Evolutionary conservation across 1,140 invertebrate species (phyloP).

Genomic region (Stegodyphus mimosarum): DNA sequence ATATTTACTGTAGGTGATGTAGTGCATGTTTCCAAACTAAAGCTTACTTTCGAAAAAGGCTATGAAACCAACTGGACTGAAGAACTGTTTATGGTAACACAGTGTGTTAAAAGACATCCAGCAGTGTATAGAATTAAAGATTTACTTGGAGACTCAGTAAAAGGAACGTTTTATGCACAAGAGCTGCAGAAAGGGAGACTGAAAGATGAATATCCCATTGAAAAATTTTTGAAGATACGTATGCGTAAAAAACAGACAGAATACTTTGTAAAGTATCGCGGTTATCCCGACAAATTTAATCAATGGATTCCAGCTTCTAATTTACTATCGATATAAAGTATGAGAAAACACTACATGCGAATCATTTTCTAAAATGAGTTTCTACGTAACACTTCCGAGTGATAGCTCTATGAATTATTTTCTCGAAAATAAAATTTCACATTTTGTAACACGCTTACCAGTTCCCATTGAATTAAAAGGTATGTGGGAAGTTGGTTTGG

Average conservation of each 20-base stretch:
- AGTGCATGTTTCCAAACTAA: slow-evolving; percentile 55
- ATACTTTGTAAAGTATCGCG: not conserved
- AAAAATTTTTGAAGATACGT: not conserved
- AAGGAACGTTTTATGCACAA: slow-evolving; percentile 53
- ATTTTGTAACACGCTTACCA: not conserved
- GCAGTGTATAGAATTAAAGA: slow-evolving; percentile 20
- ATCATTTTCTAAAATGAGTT: not conserved
- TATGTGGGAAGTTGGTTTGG: slow-evolving; percentile 2
- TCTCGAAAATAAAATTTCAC: not conserved
- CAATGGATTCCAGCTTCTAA: not conserved
- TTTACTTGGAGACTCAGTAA: slow-evolving; percentile 19
- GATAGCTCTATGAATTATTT: not conserved
- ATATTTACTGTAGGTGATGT: slow-evolving; percentile 65
- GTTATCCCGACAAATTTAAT: not conserved
- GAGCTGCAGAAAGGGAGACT: not conserved
- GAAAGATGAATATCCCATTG: not conserved
- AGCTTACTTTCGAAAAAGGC: slow-evolving; percentile 51
- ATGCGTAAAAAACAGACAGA: not conserved
- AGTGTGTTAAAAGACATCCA: slow-evolving; percentile 3
- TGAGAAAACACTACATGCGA: not conserved
- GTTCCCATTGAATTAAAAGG: not conserved
- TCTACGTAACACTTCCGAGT: slow-evolving; percentile 7
- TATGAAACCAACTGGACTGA: slow-evolving; percentile 1
- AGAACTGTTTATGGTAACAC: not conserved
- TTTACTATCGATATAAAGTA: not conserved